phyloP scores from a whole-genome alignment of 2,797 vertebrate species.

The Parauchenoglanis punctatus region DNA sequence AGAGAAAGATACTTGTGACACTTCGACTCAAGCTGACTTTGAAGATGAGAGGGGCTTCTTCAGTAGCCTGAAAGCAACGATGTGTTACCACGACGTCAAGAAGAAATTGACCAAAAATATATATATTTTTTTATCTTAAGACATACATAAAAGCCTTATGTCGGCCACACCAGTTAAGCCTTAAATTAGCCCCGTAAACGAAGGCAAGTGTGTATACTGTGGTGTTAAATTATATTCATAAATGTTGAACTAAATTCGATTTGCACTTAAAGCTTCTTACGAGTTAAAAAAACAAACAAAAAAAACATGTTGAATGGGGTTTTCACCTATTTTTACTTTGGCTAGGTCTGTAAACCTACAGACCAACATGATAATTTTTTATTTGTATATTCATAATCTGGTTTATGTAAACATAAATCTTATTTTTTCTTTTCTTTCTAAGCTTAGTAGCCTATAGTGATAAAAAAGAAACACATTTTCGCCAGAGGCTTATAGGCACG shows the following conservation, averaged over 20 bases:
- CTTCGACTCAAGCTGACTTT: constrained; percentile 32
- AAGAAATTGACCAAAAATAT: constrained; percentile 27
- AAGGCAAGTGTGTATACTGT: not conserved
- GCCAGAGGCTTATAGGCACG: constrained; percentile 48
- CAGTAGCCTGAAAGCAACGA: constrained; percentile 26
- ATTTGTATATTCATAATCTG: not conserved
- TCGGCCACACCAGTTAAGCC: not conserved
- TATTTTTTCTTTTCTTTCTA: not conserved
- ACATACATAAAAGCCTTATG: not conserved
- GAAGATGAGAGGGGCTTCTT: constrained; percentile 43
- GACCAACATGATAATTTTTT: not conserved
- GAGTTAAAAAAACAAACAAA: not conserved
- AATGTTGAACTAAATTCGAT: too few species aligned
- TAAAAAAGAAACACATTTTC: constrained; percentile 54
- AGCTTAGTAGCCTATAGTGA: not conserved
- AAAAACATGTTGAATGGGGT: not conserved
- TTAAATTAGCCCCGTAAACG: not conserved
- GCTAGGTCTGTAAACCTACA: not conserved
- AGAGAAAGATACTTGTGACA: constrained; percentile 41
- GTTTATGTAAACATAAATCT: not conserved
- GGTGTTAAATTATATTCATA: not conserved
- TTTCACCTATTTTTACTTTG: not conserved
- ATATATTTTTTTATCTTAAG: constrained; percentile 11
- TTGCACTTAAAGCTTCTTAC: not conserved
- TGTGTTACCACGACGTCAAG: constrained; percentile 39